Conservation (phyloP, 2,888 invertebrate species). For the Acronicta leporina region DNA sequence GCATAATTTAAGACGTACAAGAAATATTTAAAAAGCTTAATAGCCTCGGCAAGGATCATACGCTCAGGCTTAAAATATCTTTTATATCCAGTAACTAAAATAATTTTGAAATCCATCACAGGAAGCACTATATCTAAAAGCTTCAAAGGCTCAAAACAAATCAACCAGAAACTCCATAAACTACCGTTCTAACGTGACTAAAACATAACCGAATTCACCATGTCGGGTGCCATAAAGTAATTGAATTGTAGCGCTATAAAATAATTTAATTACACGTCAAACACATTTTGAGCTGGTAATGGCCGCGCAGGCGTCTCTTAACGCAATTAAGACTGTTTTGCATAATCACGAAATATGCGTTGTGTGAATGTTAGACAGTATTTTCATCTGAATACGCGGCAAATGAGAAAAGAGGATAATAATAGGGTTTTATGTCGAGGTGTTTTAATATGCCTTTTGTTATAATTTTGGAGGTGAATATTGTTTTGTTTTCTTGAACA, state of each 20-base stretch:
- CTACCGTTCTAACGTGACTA: conserved; percentile 46
- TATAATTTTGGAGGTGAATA: conserved; percentile 16
- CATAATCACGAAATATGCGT: conserved; percentile 77
- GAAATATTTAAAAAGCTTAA: no score
- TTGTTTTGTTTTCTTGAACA: conserved; percentile 5
- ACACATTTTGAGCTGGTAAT: conserved; percentile 78
- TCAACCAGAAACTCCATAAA: conserved; percentile 33
- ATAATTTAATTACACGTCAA: conserved; percentile 84
- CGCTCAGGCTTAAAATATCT: not conserved
- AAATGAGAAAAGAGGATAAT: conserved; percentile 45
- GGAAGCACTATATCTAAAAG: conserved; percentile 2
- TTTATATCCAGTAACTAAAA: not conserved
- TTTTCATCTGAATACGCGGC: conserved; percentile 49
- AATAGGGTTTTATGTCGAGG: conserved; percentile 30
- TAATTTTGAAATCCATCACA: not conserved
- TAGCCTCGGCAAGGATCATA: no score
- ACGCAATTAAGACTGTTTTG: conserved; percentile 80
- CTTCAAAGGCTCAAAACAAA: conserved; percentile 18
- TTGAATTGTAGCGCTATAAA: conserved; percentile 81
- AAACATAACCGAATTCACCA: conserved; percentile 61
- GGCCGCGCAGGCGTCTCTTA: conserved; percentile 68
- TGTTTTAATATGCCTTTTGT: conserved; percentile 50
- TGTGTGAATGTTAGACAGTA: conserved; percentile 50
- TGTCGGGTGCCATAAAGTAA: conserved; percentile 69
- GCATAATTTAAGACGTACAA: no score